Evolutionary conservation across 2,888 invertebrate species (phyloP), one percentile per base, ranked within the genome.

Genomic region (Epinotia demarniana): DNA sequence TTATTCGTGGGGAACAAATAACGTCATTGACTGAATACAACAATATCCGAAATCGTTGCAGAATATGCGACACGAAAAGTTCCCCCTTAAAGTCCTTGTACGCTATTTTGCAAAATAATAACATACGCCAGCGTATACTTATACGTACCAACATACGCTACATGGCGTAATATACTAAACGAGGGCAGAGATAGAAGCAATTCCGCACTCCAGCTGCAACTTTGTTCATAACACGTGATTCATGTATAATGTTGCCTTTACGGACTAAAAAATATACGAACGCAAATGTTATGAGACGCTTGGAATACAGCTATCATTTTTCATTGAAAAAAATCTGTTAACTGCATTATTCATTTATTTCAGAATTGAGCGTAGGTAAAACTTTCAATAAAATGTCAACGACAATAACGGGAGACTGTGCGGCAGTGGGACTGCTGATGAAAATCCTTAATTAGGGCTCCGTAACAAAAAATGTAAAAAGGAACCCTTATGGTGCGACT

Each of bases 151-250:
- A 13, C 49, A 53, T 53, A 53, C 53, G 53, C 53, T 18, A 58
- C 46, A 43, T 19, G 49, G 66, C 46, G 72, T 60, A 72, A 58
- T 46, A 64, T 63, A 66, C 64, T 53, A 60, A 66, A 60, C 49
- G 66, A 58, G 63, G 33, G 49, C 58, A 73, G 58, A 64, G 58
- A 58, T 64, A 71, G 64, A 71, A 75, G 70, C 70, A 75, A 75
- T 75, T 75, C 75, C 70, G 75, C 43, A 53, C 63, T 71, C 70
- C 75, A 70, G 75, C 75, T 75, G 75, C 75, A 75, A 75, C 75
- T 75, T 75, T 75, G 75, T 75, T 75, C 75, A 75, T 75, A 71
- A 75, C 75, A 75, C 75, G 53, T 75, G 75, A 75, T 75, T 71
- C 70, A 75, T 75, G 70, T 70, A 61, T 75, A 75, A 75, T 75